Base-by-base conservation (phyloP, 2,888 invertebrate species). In the Dyspetes luteomarginatus region DNA sequence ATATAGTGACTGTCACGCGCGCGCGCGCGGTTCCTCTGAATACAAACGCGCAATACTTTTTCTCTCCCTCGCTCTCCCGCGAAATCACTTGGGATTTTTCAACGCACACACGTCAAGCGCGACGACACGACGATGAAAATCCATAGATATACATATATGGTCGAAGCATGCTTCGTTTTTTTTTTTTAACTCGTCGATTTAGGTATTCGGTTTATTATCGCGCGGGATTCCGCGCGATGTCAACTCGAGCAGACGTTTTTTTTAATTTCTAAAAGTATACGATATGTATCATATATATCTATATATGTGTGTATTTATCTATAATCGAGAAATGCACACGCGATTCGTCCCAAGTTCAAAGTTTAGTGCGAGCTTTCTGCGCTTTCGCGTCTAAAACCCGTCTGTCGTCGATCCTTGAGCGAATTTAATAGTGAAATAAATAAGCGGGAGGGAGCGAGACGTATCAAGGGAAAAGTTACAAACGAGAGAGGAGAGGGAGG, bases 381-480 rank as follows among this genome's bases (percentile, higher is more conserved):
- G 79, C 79, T 75, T 79, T 30, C 67, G 43, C 62, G 55, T 28
- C 72, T 48, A 65, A 69, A 64, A 48, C 36, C 24, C 43, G 72
- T 81, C 48, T 41, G 48, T 17, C 48, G 58, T 19, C 50, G 60
- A 81, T 62, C 74, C 81, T 82, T 78, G 80, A 76, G 24, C 68
- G 67, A 79, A 67, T 76, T 82, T 80, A 80, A 67, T 72, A 79
- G 76, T 71, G 76, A 67, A 64, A 71, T 69, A 71, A 81, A 77
- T 58, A 76, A 60, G 24, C 45, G 43, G 65, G 52, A 30, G 45
- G 17, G 24, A 19, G 58, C 3, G 62, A 52, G 52, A 52, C 60
- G 60, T 56, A 19, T 19, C 19, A 60, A 56, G 30, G 17, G 22
- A 80, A 80, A 76, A 22, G 12, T 56, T 48, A 19, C 9, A 4